Conservation (phyloP, 2,888 invertebrate genomes). For the Spodoptera exigua region DNA sequence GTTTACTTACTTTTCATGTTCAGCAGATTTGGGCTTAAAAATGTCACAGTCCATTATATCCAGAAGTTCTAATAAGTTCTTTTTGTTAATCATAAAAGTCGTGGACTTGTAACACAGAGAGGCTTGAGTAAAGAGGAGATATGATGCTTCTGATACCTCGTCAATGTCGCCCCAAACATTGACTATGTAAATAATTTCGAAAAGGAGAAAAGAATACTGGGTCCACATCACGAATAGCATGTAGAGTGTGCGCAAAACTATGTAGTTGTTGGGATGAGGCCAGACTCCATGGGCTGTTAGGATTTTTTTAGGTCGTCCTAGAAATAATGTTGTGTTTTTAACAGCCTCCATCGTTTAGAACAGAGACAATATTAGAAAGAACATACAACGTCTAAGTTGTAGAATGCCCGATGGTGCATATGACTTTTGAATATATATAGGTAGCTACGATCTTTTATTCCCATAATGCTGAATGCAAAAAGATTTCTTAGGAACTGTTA, state of each 20-base stretch:
- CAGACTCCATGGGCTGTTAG: slow-evolving; percentile 75
- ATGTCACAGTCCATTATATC: slow-evolving; percentile 69
- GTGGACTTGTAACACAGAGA: slow-evolving; percentile 79
- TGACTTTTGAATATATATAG: no score
- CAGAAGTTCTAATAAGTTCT: slow-evolving; percentile 64
- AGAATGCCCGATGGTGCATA: no score
- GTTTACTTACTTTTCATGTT: slow-evolving; percentile 72
- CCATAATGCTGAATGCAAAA: no score
- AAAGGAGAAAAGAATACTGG: slow-evolving; percentile 76
- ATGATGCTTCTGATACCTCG: slow-evolving; percentile 78
- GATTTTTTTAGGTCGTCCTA: slow-evolving; percentile 69
- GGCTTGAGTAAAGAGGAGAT: slow-evolving; percentile 79
- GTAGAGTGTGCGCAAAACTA: slow-evolving; percentile 63
- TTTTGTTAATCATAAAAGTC: slow-evolving; percentile 71
- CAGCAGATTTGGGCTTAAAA: slow-evolving; percentile 66
- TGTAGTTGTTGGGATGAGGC: slow-evolving; percentile 65
- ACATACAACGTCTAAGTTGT: no score
- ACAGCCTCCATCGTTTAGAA: slow-evolving; percentile 55
- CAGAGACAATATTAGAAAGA: no score
- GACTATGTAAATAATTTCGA: slow-evolving; percentile 77
- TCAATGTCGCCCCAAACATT: slow-evolving; percentile 79
- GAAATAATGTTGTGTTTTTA: slow-evolving; percentile 66
- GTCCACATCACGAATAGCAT: slow-evolving; percentile 68
- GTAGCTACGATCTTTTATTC: no score
- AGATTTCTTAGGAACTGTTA: slow-evolving; percentile 7